phyloP scores from a whole-genome alignment of 1,140 invertebrate genomes.

The Macrostomum lignano region DNA sequence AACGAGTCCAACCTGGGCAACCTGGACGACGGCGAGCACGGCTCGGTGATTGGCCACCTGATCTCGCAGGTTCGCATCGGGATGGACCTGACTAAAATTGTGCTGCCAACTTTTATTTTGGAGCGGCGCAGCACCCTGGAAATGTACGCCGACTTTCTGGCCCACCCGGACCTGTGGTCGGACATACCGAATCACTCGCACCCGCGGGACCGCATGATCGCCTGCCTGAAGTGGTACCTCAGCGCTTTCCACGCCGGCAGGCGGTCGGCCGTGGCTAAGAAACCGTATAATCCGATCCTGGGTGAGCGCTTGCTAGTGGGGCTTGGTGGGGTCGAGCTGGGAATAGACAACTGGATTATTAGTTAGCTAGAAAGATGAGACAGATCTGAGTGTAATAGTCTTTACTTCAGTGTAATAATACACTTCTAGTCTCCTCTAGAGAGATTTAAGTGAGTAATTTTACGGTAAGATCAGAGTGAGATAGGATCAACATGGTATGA shows the following conservation, averaged over 20 bases:
- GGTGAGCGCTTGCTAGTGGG: slow-evolving; percentile 34
- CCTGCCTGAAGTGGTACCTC: slow-evolving; percentile 34
- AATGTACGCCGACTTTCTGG: slow-evolving; percentile 10
- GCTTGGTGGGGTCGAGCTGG: slow-evolving; percentile 10
- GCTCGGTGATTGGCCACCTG: slow-evolving; percentile 15
- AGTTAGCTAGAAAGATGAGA: too few relatives aligned
- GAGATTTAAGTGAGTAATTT: too few relatives aligned
- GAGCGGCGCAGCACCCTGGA: slow-evolving; percentile 8
- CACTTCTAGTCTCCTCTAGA: too few relatives aligned
- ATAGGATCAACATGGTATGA: too few relatives aligned
- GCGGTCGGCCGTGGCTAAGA: slow-evolving; percentile 33
- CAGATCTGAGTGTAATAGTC: too few relatives aligned
- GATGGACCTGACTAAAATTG: slow-evolving; percentile 9
- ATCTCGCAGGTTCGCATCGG: slow-evolving; percentile 4
- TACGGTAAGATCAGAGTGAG: too few relatives aligned
- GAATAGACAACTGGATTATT: too few relatives aligned
- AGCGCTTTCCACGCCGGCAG: slow-evolving; percentile 43
- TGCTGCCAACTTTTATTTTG: slow-evolving; percentile 9
- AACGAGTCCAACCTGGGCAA: neutral
- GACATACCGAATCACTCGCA: slow-evolving; percentile 42
- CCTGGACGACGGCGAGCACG: slow-evolving; percentile 35
- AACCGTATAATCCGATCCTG: slow-evolving; percentile 34
- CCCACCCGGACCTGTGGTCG: slow-evolving; percentile 8
- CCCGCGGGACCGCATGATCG: slow-evolving; percentile 53
- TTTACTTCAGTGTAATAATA: too few relatives aligned